These are phyloP conservation scores for Corythucha ciliata DNA, from an alignment of 2,888 invertebrate genomes.

Conservation along the genomic window DNA sequence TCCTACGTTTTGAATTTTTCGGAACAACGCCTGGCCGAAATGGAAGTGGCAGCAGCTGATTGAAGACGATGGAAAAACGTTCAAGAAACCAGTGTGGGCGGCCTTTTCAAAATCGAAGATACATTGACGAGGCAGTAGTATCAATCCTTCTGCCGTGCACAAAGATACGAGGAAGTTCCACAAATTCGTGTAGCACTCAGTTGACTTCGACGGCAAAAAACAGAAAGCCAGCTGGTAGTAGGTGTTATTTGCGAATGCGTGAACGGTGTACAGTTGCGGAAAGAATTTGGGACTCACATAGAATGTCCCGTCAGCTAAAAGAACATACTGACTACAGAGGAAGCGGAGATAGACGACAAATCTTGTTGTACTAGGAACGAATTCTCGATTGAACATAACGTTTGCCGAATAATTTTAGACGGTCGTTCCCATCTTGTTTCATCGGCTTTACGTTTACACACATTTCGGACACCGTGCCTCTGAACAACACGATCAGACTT, in stretches of 20 bases:
- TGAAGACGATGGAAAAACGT: conserved; percentile 1
- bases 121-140: conserved; percentile 3
- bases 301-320: too few relatives aligned
- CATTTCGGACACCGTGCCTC: too few relatives aligned
- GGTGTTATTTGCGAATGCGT: not conserved
- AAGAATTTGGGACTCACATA: too few relatives aligned
- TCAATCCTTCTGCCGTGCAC: conserved; percentile 1
- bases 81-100: conserved; percentile 3
- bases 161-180: not conserved
- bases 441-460: too few relatives aligned
- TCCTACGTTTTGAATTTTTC: not conserved
- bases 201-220: conserved; percentile 4
- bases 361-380: too few relatives aligned
- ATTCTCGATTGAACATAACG: too few relatives aligned
- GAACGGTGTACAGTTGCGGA: too few relatives aligned
- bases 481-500: too few relatives aligned
- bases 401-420: too few relatives aligned
- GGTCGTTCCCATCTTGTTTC: too few relatives aligned
- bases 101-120: not conserved
- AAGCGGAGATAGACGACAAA: too few relatives aligned
- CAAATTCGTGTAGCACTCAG: not conserved
- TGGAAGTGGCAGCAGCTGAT: not conserved
- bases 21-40: not conserved
- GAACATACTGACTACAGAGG: too few relatives aligned
- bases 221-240: conserved; percentile 6